Conservation (phyloP, 2,888 invertebrate species). For the Metalampra italica region DNA sequence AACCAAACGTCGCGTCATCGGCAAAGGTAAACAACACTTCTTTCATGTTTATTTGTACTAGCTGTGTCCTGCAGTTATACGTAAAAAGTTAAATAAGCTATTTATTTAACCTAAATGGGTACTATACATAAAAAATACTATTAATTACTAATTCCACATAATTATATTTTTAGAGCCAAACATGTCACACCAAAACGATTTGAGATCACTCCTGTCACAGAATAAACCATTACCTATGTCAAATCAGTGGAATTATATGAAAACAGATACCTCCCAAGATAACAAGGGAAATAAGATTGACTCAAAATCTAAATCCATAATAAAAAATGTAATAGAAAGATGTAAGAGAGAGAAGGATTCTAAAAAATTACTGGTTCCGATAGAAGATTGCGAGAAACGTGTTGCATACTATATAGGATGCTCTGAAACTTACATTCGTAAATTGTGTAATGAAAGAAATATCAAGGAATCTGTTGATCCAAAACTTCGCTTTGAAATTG, state of each 20-base stretch:
- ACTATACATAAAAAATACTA: too few species aligned
- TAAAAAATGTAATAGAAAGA: constrained; percentile 23
- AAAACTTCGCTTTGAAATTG: background rate
- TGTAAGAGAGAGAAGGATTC: constrained; percentile 29
- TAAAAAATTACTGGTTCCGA: constrained; percentile 20
- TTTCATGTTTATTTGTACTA: too few species aligned
- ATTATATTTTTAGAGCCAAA: too few species aligned
- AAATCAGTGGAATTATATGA: background rate
- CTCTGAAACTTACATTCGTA: constrained; percentile 9
- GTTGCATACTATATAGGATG: constrained; percentile 31
- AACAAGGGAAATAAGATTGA: background rate
- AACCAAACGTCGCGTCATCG: too few species aligned
- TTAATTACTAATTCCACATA: too few species aligned
- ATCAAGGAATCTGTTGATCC: background rate
- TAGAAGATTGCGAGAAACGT: constrained; percentile 27
- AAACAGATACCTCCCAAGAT: background rate
- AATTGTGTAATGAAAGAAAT: background rate
- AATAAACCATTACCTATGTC: too few species aligned
- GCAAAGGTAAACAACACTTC: too few species aligned
- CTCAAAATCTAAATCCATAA: constrained; percentile 11
- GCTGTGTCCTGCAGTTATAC: too few species aligned
- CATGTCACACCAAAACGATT: too few species aligned
- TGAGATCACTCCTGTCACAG: too few species aligned
- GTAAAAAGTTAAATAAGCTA: too few species aligned
- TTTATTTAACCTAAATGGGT: too few species aligned